These are phyloP conservation scores for Neotoxoptera formosana DNA, from an alignment of 1,140 invertebrate species.

Conservation along the genomic window DNA sequence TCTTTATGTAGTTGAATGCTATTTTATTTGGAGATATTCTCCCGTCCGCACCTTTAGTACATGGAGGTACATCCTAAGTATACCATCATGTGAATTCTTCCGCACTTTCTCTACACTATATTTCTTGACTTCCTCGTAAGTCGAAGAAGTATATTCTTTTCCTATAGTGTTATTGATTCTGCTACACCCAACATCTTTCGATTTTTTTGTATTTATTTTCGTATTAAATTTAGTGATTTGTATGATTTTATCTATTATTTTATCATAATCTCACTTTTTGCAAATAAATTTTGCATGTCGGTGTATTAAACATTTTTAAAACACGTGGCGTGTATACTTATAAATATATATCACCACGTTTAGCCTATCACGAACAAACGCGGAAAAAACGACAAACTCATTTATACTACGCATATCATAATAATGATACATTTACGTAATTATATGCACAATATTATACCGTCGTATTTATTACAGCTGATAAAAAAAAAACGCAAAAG, in stretches of 20 bases:
- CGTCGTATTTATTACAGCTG: neutral
- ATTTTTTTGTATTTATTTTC: neutral
- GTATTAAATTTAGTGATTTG: neutral
- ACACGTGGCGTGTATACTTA: neutral
- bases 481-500: neutral
- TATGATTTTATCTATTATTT: neutral
- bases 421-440: neutral
- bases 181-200: neutral
- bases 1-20: no score
- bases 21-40: no score
- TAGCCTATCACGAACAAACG: neutral
- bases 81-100: neutral
- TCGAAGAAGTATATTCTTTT: neutral
- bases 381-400: no score
- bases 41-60: neutral
- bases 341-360: neutral
- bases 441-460: neutral
- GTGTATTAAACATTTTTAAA: neutral
- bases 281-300: neutral
- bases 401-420: neutral
- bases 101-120: neutral
- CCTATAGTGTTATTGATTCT: neutral
- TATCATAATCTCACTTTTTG: neutral
- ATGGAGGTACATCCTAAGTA: neutral
- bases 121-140: neutral